These are phyloP conservation scores for Barnardius zonarius DNA, from an alignment of 2,113 vertebrate species.

Conservation along the genomic window DNA sequence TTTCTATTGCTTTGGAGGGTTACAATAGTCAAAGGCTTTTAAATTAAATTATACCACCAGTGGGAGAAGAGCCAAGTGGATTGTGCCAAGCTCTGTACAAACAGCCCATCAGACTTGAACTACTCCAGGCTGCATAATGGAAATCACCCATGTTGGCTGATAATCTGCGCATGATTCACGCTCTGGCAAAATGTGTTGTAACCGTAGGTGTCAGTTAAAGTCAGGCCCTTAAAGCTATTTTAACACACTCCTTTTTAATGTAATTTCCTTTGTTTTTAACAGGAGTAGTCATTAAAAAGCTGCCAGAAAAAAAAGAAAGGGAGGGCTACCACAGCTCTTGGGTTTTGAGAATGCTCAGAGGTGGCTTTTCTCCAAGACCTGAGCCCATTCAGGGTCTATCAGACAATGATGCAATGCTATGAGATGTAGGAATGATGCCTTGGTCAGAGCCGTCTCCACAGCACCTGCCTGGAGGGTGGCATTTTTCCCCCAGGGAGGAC, in stretches of 20 bases:
- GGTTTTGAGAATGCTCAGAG: neutral
- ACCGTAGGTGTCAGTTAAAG: neutral
- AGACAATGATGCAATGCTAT: accelerated
- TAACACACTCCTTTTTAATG: neutral
- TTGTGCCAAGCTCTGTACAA: conserved; percentile 10
- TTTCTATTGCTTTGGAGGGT: neutral
- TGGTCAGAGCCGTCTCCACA: accelerated
- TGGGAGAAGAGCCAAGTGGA: neutral
- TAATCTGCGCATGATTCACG: conserved; percentile 33
- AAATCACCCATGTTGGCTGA: conserved; percentile 21
- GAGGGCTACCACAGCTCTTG: neutral
- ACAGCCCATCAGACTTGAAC: neutral
- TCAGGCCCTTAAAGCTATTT: neutral
- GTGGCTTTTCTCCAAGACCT: neutral
- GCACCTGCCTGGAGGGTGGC: neutral
- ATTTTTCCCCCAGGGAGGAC: neutral
- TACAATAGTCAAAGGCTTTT: neutral
- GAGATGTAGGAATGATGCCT: neutral
- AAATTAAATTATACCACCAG: neutral
- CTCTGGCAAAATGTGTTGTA: conserved; percentile 2
- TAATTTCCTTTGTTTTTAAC: neutral
- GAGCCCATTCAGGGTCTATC: neutral
- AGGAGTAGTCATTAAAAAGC: neutral
- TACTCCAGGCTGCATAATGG: conserved; percentile 10
- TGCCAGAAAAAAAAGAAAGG: neutral